phyloP scores from a whole-genome alignment of 2,113 vertebrate species.

The Chionis minor region DNA sequence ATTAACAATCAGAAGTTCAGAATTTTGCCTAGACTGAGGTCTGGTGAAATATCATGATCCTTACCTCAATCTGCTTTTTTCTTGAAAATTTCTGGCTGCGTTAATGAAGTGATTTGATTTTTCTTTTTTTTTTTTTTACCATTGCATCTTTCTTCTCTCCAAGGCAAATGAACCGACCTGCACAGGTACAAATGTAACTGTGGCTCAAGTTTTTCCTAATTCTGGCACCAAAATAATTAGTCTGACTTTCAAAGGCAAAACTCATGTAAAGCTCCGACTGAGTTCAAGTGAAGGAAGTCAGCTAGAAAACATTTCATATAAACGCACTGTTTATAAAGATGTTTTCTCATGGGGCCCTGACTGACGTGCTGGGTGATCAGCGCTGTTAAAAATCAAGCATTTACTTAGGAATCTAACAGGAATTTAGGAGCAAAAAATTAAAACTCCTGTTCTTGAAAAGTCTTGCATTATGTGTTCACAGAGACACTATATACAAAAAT shows the following conservation, averaged over 20 bases:
- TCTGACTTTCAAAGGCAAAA: background rate
- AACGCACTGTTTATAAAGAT: background rate
- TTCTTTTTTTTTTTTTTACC: background rate
- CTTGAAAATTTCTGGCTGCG: background rate
- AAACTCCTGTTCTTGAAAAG: background rate
- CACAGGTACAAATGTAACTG: background rate
- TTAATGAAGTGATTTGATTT: background rate
- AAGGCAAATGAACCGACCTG: background rate
- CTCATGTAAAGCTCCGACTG: background rate
- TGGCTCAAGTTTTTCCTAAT: background rate
- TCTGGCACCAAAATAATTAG: background rate
- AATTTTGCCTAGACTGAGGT: background rate
- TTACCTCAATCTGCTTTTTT: background rate
- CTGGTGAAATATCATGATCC: background rate
- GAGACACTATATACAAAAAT: background rate
- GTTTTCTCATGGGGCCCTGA: background rate
- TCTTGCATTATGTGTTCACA: background rate
- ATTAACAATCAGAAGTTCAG: constrained; percentile 36
- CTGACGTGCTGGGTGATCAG: accelerated
- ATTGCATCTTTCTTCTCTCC: background rate
- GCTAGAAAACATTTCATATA: background rate
- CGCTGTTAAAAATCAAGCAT: background rate
- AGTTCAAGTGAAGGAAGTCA: background rate
- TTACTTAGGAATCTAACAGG: background rate
- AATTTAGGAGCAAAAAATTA: background rate